Evolutionary conservation across 2,797 vertebrate genomes (phyloP).

Genomic region (Pempheris klunzingeri): DNA sequence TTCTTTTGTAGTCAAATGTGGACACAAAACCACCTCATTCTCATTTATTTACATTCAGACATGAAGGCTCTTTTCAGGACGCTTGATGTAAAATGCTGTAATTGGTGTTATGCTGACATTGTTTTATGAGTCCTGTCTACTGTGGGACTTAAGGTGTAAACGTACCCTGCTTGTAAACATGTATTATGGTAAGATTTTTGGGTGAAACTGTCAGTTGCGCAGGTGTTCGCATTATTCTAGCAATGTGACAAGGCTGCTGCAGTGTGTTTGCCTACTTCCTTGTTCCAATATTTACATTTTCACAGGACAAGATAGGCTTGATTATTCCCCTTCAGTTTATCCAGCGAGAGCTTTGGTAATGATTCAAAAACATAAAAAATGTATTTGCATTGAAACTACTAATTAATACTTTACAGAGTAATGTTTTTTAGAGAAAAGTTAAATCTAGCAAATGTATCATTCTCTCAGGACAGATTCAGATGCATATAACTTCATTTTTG

Average conservation of each 20-base stretch:
- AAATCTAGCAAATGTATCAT: neutral
- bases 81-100: neutral
- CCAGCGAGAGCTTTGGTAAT: neutral
- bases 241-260: neutral
- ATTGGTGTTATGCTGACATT: neutral
- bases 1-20: neutral
- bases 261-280: neutral
- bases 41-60: neutral
- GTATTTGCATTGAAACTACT: neutral
- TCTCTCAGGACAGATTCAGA: neutral
- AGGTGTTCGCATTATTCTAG: slow-evolving; percentile 13
- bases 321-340: neutral
- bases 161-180: neutral
- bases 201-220: neutral
- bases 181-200: neutral
- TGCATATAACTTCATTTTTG: neutral
- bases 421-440: neutral
- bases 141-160: neutral
- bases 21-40: neutral
- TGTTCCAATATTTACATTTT: slow-evolving; percentile 5
- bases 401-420: neutral
- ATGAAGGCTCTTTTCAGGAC: neutral
- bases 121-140: neutral
- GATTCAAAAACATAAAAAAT: slow-evolving; percentile 6
- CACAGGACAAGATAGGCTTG: neutral